Base-by-base conservation (phyloP, 2,113 vertebrate species). In the Pionites leucogaster region DNA sequence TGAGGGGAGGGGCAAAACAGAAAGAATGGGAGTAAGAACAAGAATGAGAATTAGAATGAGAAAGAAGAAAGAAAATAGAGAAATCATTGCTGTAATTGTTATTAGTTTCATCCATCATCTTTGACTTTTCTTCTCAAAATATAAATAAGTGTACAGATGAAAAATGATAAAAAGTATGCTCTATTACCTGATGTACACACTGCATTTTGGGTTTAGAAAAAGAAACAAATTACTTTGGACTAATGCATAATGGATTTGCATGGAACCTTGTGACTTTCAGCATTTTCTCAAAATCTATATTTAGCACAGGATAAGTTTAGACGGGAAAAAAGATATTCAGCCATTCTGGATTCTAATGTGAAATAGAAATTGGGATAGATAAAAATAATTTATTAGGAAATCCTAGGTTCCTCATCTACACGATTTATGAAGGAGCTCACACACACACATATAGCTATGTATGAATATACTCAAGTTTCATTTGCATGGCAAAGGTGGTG, bases 1-100 rank as follows among this genome's bases (percentile, higher is more conserved):
- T 11, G 7, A 27, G 3, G 4, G 2, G 3, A 2, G 9, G 10
- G 41, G 12, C 2, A 16, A 75, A 70, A 37, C 4, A 78, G 3
- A 33, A 14, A 20, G 10, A 68, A 47, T 37, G 7, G 2, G 17
- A 75, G 49, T 1, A 4, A 65, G 31, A 60, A 33, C 0, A 3
- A 62, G 29, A 55, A 39, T 12, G 15, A 53, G 25, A 77, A 77
- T 20, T 9, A 52, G 25, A 65, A 65, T 57, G 53, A 59, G 6
- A 23, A 59, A 31, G 13, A 70, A 60, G 9, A 19, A 24, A 52
- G 23, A 22, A 70, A 50, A 16, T 10, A 62, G 5, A 52, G 0
- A 29, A 59, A 37, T n/a, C 5, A 29, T 78, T 41, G 41, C 29
- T 62, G 14, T 5, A 78, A 74, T 65, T 59, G 37, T 78, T 62